Base-by-base conservation (phyloP, 1,140 invertebrate species). In the Drosophila grimshawi region DNA sequence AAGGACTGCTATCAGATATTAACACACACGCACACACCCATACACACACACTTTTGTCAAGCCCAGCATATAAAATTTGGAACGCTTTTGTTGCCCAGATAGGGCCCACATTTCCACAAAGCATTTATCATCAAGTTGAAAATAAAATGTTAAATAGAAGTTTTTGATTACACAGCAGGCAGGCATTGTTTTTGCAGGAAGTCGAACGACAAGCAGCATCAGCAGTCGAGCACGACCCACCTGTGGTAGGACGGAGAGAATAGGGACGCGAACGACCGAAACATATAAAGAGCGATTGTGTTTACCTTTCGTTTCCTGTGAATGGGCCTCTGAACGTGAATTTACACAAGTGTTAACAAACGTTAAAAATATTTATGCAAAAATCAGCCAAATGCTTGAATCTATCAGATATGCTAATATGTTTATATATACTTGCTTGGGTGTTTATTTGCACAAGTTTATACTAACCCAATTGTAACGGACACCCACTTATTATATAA, bases 61-160 rank as follows among this genome's bases (percentile, higher is more conserved):
- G 55, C 57, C 52, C 57, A 64, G 75, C 64, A 75, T 64, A 70
- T 55, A 45, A 76, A 76, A 76, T 76, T 76, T 46, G 60, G 59
- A 59, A 32, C 56, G 43, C 63, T 37, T 72, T 46, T 60, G 69
- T 78, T 52, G 53, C 45, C 45, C 11, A 59, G 35, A 86, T 62
- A 64, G 51, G 69, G 51, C 68, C 69, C 85, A 77, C 73, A 88
- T 83, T 86, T 70, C 49, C 76, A 78, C 72, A 85, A 63, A 75
- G 80, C 85, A 80, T 89, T 88, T 89, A 88, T 89, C 76, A 86
- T 78, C 76, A 88, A 78, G 72, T 89, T 88, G 77, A 49, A 76
- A 85, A 70, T 67, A 83, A 88, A 81, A 88, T 88, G 73, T 85
- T 83, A 80, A 85, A 89, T 89, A 78, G 66, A 88, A 88, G 77